Evolutionary conservation across 2,888 invertebrate species (phyloP).

Genomic region (Mayetiola destructor): DNA sequence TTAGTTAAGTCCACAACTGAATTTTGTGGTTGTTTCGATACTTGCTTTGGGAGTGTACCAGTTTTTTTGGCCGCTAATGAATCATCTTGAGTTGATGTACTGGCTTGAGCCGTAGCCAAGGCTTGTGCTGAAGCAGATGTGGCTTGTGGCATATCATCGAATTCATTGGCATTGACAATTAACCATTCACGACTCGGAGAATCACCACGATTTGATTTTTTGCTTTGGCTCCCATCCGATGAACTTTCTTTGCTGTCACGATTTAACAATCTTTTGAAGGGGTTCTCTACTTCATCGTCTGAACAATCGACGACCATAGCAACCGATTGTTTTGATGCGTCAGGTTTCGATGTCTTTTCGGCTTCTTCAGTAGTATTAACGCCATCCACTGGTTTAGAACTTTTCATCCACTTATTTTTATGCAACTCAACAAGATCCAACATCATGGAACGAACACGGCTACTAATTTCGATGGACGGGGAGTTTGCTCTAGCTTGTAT

Average conservation of each 20-base stretch:
- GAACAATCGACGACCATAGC: not conserved
- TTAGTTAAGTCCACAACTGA: not conserved
- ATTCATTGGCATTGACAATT: not conserved
- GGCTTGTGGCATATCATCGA: too few species aligned
- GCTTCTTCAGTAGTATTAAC: not conserved
- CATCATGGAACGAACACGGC: slow-evolving; percentile 51
- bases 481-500: too few species aligned
- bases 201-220: not conserved
- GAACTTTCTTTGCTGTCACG: not conserved
- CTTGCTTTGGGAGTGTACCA: not conserved
- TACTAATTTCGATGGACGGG: slow-evolving; percentile 40
- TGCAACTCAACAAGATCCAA: slow-evolving; percentile 85
- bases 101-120: not conserved
- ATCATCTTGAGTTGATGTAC: not conserved
- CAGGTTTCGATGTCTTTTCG: not conserved
- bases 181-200: slow-evolving; percentile 3
- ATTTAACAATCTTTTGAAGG: not conserved
- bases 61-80: not conserved
- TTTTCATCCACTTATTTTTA: slow-evolving; percentile 70
- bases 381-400: not conserved
- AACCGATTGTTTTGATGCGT: not conserved
- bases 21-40: not conserved
- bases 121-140: not conserved
- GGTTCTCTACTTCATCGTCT: not conserved
- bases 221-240: not conserved